Evolutionary conservation across 2,797 vertebrate genomes (phyloP).

Genomic region (Chelmon rostratus): DNA sequence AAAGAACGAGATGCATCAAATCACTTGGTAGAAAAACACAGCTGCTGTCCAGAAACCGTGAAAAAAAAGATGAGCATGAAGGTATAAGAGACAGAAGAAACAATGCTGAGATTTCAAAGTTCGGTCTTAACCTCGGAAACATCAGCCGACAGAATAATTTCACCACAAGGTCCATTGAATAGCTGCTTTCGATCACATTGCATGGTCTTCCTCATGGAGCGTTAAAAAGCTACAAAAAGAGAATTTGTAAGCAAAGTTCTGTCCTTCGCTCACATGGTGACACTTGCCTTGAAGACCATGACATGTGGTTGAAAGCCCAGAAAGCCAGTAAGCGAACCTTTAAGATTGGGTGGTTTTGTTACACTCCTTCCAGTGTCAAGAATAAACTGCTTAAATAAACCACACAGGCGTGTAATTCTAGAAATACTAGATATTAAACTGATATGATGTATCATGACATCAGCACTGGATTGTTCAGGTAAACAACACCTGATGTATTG

Average conservation of each 20-base stretch:
- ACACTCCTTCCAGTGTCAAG: background rate
- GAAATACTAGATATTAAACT: no score
- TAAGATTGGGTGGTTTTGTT: background rate
- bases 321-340: background rate
- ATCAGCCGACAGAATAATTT: background rate
- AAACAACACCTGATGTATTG: no score
- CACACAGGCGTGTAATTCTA: no score
- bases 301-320: background rate
- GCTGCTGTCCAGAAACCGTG: background rate
- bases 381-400: no score
- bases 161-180: background rate
- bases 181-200: background rate
- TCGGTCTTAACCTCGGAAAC: background rate
- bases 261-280: no score
- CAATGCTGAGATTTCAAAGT: background rate
- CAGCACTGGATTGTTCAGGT: no score
- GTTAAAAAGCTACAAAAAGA: background rate
- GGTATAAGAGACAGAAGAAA: background rate
- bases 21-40: background rate
- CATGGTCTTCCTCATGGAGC: background rate
- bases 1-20: slow-evolving; percentile 1
- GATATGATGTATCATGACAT: no score
- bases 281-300: background rate
- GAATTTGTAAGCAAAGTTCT: no score
- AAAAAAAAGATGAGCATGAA: background rate